Base-by-base conservation (phyloP, 2,797 vertebrate species). In the Silurus lanzhouensis region DNA sequence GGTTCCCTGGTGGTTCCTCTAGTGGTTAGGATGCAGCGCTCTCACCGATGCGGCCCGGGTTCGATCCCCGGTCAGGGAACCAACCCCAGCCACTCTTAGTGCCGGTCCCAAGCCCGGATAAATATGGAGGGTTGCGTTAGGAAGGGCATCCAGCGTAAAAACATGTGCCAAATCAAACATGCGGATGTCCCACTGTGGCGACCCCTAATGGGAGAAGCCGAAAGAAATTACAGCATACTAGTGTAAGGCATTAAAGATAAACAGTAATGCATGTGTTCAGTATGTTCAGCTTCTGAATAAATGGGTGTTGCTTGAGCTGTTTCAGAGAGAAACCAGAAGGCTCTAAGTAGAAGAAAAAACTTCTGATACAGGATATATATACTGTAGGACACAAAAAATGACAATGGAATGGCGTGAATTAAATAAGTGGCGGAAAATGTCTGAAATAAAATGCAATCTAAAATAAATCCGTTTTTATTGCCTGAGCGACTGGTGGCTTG, bases 401-500 rank as follows among this genome's bases (percentile, higher is more conserved):
- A 31, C 31, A 52, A 52, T 48, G 3, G 70, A 7, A n/a, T 8
- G 6, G 20, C 5, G 20, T 52, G 70, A 48, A 48, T 52, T 52
- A 52, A 2, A 14, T 2, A 3, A 74, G 5, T n/a, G 20, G 5
- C 10, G 44, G 71, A 12, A 14, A n/a, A 6, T 48, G 10, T 12
- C 12, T 74, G 46, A 74, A 74, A 13, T 4, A 74, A 48, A 22
- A 25, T 8, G 10, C 2, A 6, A 74, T 15, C 46, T 22, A 74
- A 55, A 52, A 52, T 55, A 74, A 55, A 74, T 55, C 71, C 52
- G 71, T 25, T 74, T 74, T 55, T 55, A 74, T 55, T 74, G 71
- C 48, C 48, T 74, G 71, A 74, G 71, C 6, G 48, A 74, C 71
- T 74, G 71, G 71, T 74, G 71, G 22, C 46, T 74, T 74, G 46